These are phyloP conservation scores for Cochlearius cochlearius DNA, from an alignment of 2,113 vertebrate genomes.

Conservation along the genomic window DNA sequence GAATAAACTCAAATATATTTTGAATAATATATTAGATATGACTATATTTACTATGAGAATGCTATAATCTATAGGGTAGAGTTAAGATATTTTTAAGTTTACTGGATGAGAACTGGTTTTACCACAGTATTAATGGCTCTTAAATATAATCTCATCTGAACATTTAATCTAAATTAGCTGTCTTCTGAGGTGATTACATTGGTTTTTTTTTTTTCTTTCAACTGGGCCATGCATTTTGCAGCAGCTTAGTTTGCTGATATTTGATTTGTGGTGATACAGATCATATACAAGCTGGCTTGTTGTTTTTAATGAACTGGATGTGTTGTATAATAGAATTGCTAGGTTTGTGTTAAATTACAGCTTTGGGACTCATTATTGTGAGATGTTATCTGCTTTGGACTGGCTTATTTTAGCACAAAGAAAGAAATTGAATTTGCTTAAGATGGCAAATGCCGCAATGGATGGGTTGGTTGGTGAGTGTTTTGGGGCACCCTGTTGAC, in stretches of 20 bases:
- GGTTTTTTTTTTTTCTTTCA: conserved; percentile 12
- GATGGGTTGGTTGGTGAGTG: conserved; percentile 28
- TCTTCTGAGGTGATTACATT: conserved; percentile 13
- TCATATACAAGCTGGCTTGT: conserved; percentile 54
- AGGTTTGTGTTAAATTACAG: conserved; percentile 70
- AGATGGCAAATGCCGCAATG: conserved; percentile 43
- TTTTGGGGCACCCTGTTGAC: conserved; percentile 29
- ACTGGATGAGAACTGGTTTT: background rate
- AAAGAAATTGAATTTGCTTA: conserved; percentile 60
- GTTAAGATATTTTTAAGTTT: background rate
- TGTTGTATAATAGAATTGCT: conserved; percentile 62
- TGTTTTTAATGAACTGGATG: conserved; percentile 72
- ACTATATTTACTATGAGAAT: background rate
- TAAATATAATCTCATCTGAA: conserved; percentile 18
- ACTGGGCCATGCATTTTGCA: conserved; percentile 28
- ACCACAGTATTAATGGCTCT: conserved; percentile 9
- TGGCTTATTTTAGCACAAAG: conserved; percentile 57
- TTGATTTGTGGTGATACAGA: conserved; percentile 64
- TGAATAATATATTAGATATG: background rate
- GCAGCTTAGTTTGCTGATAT: conserved; percentile 60
- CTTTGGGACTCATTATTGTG: conserved; percentile 58
- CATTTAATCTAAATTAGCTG: conserved; percentile 41
- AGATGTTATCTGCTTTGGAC: conserved; percentile 54
- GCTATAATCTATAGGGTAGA: background rate
- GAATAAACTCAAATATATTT: background rate